Evolutionary conservation across 2,113 vertebrate genomes (phyloP), one percentile per base, ranked within the genome.

Genomic region (Cairina moschata): DNA sequence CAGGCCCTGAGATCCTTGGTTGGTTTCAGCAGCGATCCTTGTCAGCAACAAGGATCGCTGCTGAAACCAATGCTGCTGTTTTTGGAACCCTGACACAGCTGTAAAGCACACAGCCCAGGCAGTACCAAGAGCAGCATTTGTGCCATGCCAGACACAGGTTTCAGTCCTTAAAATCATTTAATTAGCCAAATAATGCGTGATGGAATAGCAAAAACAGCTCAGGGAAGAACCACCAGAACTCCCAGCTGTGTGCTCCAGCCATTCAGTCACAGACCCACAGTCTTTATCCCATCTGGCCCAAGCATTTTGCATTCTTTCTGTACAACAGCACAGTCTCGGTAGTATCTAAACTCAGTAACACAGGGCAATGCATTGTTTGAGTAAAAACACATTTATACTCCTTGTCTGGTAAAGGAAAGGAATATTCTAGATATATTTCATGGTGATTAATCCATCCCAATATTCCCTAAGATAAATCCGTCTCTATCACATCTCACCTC

Each of bases 241-340:
- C 32, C 22, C 31, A 44, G 36, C 28, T 5, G 42, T 42, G 63
- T 5, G 28, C 22, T 77, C 82, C 62, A 48, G 62, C 31, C 56
- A 18, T 26, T 25, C 1, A 0, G 36, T 10, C 44, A 18, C 31
- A 28, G 75, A 38, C 13, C 21, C 54, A 6, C 11, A 28, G 44
- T 31, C 52, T 40, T 55, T 15, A 40, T 21, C 55, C 55, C 11
- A 17, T 5, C 65, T 10, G 55, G 21, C 29, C 29, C 55, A 68
- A 75, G 62, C 6, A 32, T 11, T 86, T 10, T 34, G 28, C 26
- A 26, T 34, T 36, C 46, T 32, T 63, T 36, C 25, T 42, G 56
- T 42, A 56, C 69, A 48, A 44, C 0, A 1, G 32, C 59, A 66
- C 12, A 9, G 60, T 55, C 48, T 46, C 0, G 0, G 48, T 3